These are phyloP conservation scores for Uloborus plumipes DNA, from an alignment of 2,888 invertebrate species.

Conservation along the genomic window DNA sequence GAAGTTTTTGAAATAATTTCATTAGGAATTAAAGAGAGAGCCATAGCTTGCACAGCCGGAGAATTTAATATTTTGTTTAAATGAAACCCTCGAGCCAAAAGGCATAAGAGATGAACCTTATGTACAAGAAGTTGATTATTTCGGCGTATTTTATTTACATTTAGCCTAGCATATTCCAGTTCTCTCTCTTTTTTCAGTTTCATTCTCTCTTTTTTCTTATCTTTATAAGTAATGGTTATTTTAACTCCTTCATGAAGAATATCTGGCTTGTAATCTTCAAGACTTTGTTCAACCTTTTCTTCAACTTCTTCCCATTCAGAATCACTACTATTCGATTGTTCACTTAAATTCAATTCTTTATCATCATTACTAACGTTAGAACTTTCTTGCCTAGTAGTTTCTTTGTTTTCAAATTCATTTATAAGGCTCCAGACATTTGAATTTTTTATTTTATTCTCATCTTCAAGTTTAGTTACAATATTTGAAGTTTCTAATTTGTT, in stretches of 20 bases:
- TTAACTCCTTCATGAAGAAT: constrained; percentile 80
- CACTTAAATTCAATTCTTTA: neutral
- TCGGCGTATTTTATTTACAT: constrained; percentile 83
- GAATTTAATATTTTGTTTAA: constrained; percentile 72
- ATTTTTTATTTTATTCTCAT: too few relatives aligned
- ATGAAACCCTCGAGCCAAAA: constrained; percentile 84
- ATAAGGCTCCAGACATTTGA: too few relatives aligned
- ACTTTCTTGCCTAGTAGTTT: neutral
- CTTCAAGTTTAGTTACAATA: too few relatives aligned
- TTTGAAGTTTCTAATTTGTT: too few relatives aligned
- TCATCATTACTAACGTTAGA: neutral
- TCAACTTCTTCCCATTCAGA: constrained; percentile 67
- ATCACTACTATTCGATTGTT: constrained; percentile 41
- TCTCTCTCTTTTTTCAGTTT: constrained; percentile 78
- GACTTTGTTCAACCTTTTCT: constrained; percentile 53
- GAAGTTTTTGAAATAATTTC: constrained; percentile 21
- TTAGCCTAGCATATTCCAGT: constrained; percentile 81
- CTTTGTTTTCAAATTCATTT: neutral
- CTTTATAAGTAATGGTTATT: constrained; percentile 80
- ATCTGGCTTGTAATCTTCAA: constrained; percentile 68
- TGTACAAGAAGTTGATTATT: constrained; percentile 85
- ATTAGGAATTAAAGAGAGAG: constrained; percentile 56
- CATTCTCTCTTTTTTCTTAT: constrained; percentile 70
- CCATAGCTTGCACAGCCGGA: constrained; percentile 38
- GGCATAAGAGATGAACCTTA: constrained; percentile 87